Evolutionary conservation across 2,888 invertebrate species (phyloP), one percentile per base, ranked within the genome.

Genomic region (Elmis aenea): DNA sequence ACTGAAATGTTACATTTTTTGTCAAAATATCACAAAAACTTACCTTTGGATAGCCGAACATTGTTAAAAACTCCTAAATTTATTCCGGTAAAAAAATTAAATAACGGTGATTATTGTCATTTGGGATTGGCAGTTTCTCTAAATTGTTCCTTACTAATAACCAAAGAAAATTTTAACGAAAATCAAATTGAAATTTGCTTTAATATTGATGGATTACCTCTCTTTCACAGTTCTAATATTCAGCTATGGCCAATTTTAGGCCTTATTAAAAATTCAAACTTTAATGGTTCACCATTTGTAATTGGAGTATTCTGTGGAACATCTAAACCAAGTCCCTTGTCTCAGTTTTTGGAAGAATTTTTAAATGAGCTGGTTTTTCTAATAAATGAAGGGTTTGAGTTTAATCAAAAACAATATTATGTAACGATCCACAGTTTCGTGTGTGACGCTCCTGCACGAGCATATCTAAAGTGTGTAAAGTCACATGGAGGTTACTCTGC

Each of bases 391-490:
- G 28, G 15, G 5, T 22, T 28, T 8, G 3, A 8, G 11, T 14
- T 26, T 28, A 10, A n/a, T 15, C 11, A 14, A 14, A 28, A 34
- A 15, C 14, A 5, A 21, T 15, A 24, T 10, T 11, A 9, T 12
- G 11, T 38, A 10, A 2, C 26, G 29, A 18, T 32, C 14, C 15
- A 3, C 18, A 14, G 20, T 22, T 26, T 26, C 13, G 16, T 38
- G 11, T 31, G 37, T 22, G 35, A 42, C 15, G 32, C 28, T 11
- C 37, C 37, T n/a, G 42, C 37, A 12, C n/a, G 38, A 8, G 34
- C 38, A 15, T 35, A 20, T 18, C 4, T 42, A 6, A 42, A 42
- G 22, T 31, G 31, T 11, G 18, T 30, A 3, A 42, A 38, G 28
- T 24, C 16, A 4, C 38, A 42, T 32, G 20, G 20, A 8, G 38